A percentile compares a stretch with the other conserved stretches of the same genome.
phyloP scores from a whole-genome alignment of 2,797 vertebrate genomes.

The Darevskia nairensis region DNA sequence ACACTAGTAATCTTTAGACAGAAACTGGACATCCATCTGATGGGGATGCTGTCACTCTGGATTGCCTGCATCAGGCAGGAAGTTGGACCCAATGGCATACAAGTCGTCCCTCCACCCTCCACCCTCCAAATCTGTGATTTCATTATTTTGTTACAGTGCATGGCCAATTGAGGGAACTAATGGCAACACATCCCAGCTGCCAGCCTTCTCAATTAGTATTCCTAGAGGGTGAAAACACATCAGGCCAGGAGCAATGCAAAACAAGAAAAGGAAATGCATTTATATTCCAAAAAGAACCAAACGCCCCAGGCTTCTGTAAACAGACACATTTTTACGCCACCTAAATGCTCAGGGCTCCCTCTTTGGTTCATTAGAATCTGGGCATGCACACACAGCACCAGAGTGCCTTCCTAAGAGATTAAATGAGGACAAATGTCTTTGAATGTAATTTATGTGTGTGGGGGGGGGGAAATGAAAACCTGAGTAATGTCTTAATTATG shows the following conservation, averaged over 20 bases:
- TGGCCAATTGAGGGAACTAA: neutral
- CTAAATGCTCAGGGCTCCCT: constrained; percentile 8
- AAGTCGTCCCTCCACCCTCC: neutral
- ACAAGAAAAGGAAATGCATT: neutral
- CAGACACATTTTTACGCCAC: constrained; percentile 22
- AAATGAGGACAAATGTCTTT: constrained; percentile 62
- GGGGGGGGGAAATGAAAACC: constrained; percentile 52
- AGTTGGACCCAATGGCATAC: neutral
- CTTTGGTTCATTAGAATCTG: constrained; percentile 48
- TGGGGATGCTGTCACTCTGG: neutral
- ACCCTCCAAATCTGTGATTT: neutral
- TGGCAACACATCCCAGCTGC: too few relatives aligned
- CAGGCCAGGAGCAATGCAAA: neutral
- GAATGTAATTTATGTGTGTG: constrained; percentile 64
- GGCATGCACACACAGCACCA: constrained; percentile 19
- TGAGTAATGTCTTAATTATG: constrained; percentile 67
- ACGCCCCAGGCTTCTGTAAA: neutral
- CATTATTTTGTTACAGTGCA: too few relatives aligned
- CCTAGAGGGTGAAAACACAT: neutral
- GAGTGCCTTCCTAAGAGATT: constrained; percentile 48
- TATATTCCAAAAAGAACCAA: neutral
- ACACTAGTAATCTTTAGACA: too few relatives aligned
- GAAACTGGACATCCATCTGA: neutral
- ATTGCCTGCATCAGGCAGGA: neutral
- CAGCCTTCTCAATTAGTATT: neutral